phyloP scores from a whole-genome alignment of 1,140 invertebrate species.

The Hirudo medicinalis region DNA sequence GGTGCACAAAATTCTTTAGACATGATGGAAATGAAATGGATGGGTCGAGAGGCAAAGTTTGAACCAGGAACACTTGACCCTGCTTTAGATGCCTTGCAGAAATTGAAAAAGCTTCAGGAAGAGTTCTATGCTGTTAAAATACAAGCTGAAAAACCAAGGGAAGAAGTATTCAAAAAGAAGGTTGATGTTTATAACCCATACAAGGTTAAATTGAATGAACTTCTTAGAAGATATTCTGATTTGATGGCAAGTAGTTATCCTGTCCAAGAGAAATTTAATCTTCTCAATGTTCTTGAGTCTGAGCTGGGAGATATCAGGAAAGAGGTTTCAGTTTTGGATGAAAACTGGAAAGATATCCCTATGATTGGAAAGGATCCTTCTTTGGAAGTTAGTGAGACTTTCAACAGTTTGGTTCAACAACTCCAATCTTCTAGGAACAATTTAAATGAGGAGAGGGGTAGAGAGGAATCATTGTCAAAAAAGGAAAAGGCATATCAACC shows the following conservation, averaged over 20 bases:
- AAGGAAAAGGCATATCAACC: too few species aligned
- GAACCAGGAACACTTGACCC: not conserved
- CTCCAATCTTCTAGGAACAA: not conserved
- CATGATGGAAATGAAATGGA: not conserved
- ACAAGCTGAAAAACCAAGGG: not conserved
- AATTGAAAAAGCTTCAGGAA: not conserved
- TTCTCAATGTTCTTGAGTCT: not conserved
- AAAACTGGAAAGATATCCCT: not conserved
- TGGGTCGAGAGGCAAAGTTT: not conserved
- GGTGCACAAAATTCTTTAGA: not conserved
- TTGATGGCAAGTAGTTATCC: not conserved
- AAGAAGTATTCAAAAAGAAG: not conserved
- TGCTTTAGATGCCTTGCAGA: not conserved
- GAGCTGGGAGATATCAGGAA: not conserved
- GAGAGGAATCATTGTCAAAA: too few species aligned
- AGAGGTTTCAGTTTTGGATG: not conserved
- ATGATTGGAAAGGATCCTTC: not conserved
- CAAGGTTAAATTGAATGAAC: not conserved
- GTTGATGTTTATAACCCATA: not conserved
- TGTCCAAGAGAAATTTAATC: not conserved
- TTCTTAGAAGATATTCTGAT: not conserved
- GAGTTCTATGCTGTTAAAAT: constrained; percentile 2
- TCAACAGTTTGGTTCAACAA: not conserved
- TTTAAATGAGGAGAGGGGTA: not conserved
- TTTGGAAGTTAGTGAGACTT: not conserved